phyloP scores from a whole-genome alignment of 37 sponge, comb jelly and placozoan species.

The Aplysina aerophoba region DNA sequence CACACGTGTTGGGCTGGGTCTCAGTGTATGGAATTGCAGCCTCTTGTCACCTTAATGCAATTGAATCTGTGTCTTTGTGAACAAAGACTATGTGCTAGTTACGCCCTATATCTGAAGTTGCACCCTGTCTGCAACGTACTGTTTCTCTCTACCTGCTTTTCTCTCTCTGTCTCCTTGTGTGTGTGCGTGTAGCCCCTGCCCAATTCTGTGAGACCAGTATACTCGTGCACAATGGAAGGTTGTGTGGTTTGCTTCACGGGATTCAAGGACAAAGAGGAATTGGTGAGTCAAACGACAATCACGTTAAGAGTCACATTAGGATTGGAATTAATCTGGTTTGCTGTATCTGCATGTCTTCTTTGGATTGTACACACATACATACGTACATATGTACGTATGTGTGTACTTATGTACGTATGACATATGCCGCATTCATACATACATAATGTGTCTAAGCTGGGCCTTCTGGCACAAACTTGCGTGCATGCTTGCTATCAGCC shows the following conservation, averaged over 20 bases:
- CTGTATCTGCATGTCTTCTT: background rate
- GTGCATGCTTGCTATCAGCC: background rate
- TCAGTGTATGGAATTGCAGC: no score
- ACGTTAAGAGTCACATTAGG: background rate
- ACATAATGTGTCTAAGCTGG: no score
- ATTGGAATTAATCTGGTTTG: constrained; percentile 7
- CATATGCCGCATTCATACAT: background rate
- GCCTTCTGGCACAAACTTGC: background rate
- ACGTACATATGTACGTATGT: background rate
- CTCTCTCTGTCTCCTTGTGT: background rate
- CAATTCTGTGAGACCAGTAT: constrained; percentile 62
- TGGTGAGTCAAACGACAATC: constrained; percentile 34
- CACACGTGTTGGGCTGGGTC: no score
- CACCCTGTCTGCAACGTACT: no score
- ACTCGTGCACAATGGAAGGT: constrained; percentile 68
- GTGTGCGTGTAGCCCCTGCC: constrained; percentile 55
- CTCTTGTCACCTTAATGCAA: no score
- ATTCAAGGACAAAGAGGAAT: constrained; percentile 69
- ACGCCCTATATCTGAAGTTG: no score
- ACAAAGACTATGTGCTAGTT: no score
- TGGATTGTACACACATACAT: background rate
- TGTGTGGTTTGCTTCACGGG: constrained; percentile 84
- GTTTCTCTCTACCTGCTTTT: background rate
- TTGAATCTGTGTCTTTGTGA: no score
- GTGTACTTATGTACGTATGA: background rate